Conservation (phyloP, 1,140 invertebrate genomes). For the Cryptotermes secundus region DNA sequence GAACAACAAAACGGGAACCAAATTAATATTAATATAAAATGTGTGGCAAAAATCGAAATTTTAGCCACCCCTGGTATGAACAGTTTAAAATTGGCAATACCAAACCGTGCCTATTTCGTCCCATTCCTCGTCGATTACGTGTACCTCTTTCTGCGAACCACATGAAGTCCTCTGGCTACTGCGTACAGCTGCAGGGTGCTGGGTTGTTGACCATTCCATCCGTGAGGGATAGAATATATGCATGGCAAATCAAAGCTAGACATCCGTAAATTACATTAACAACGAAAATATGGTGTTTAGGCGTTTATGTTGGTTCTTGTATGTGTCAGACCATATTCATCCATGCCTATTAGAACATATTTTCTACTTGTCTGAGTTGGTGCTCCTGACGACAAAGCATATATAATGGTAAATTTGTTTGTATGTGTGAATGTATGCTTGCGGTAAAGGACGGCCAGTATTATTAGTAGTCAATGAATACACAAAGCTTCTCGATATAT, state of each 20-base stretch:
- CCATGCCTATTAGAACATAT: neutral
- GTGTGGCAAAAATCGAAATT: neutral
- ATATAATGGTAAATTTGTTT: neutral
- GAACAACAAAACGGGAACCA: too few relatives aligned
- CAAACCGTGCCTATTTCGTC: neutral
- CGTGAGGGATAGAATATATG: neutral
- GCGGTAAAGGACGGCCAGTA: neutral
- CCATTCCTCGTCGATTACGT: neutral
- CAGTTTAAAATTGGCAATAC: neutral
- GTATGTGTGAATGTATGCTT: neutral
- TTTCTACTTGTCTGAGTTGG: neutral
- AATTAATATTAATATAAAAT: neutral
- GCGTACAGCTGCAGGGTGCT: neutral
- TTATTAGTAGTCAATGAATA: neutral
- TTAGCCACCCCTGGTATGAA: neutral
- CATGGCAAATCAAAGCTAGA: constrained; percentile 11
- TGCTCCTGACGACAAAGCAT: neutral
- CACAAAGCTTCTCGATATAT: neutral
- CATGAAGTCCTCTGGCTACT: neutral
- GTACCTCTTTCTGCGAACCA: neutral
- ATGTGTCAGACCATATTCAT: neutral
- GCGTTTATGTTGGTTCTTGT: neutral
- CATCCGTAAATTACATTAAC: neutral
- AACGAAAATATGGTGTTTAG: constrained; percentile 8
- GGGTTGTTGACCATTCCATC: neutral